Evolutionary conservation across 2,888 invertebrate genomes (phyloP).

Genomic region (Toxonevra muliebris): DNA sequence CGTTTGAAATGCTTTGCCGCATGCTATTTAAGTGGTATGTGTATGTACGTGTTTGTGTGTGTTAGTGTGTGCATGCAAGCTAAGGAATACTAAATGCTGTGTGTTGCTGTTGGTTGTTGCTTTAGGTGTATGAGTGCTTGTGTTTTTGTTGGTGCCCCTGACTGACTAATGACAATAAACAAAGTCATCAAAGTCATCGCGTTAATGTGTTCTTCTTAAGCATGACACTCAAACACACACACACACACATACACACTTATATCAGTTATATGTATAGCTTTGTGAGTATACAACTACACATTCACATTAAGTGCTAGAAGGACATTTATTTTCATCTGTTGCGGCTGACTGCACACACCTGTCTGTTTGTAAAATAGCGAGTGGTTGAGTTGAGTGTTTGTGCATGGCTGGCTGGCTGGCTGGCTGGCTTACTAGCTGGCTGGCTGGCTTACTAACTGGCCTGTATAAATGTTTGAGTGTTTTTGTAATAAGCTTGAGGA

Average conservation of each 20-base stretch:
- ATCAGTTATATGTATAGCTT: neutral
- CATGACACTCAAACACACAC: constrained; percentile 4
- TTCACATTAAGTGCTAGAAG: neutral
- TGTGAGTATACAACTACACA: too few species aligned
- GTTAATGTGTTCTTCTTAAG: constrained; percentile 42
- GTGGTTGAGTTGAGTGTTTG: neutral
- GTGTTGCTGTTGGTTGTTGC: too few species aligned
- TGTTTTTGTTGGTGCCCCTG: constrained; percentile 13
- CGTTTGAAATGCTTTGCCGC: neutral
- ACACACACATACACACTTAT: neutral
- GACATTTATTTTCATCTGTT: constrained; percentile 19
- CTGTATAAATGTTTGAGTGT: constrained; percentile 1
- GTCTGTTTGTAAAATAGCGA: neutral
- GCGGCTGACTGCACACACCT: constrained; percentile 1
- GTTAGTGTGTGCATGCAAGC: neutral
- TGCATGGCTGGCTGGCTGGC: too few species aligned
- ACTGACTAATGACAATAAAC: constrained; percentile 39
- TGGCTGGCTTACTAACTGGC: neutral
- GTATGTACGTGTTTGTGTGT: constrained; percentile 4
- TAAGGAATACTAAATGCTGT: neutral
- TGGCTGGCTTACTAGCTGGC: too few species aligned
- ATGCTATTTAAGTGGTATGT: neutral
- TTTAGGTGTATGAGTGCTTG: neutral
- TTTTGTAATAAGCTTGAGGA: too few species aligned
- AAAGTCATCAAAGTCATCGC: constrained; percentile 43